phyloP scores from a whole-genome alignment of 2,888 invertebrate genomes.

The Apodemia duryi region DNA sequence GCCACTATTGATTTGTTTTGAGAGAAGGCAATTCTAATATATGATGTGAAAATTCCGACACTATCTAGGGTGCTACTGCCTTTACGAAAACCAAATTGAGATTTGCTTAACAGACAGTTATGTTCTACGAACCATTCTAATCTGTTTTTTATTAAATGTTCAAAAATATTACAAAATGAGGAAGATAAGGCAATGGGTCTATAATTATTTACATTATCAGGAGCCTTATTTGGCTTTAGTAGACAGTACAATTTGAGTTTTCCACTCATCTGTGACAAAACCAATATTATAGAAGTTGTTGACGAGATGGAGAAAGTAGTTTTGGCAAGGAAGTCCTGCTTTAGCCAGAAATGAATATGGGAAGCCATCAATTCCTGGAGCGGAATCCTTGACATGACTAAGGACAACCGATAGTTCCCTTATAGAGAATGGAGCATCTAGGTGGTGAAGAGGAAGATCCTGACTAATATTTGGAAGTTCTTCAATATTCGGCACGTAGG shows the following conservation, averaged over 20 bases:
- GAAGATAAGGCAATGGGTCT: background rate
- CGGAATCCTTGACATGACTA: background rate
- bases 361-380: background rate
- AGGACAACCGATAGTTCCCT: background rate
- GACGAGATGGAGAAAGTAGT: background rate
- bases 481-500: too few species aligned
- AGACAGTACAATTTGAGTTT: background rate
- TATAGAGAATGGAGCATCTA: background rate
- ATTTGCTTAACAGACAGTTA: background rate
- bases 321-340: background rate
- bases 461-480: background rate
- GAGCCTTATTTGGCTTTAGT: background rate
- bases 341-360: background rate
- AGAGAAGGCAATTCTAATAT: conserved; percentile 17
- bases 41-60: too few species aligned
- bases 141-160: background rate
- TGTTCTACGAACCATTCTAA: background rate
- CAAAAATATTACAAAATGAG: background rate
- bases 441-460: background rate
- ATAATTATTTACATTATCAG: background rate
- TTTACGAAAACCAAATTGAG: conserved; percentile 8
- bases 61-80: background rate
- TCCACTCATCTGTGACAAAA: background rate
- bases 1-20: conserved; percentile 2
- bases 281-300: background rate